phyloP scores from a whole-genome alignment of 2,888 invertebrate genomes.

The Thymelicus lineola region DNA sequence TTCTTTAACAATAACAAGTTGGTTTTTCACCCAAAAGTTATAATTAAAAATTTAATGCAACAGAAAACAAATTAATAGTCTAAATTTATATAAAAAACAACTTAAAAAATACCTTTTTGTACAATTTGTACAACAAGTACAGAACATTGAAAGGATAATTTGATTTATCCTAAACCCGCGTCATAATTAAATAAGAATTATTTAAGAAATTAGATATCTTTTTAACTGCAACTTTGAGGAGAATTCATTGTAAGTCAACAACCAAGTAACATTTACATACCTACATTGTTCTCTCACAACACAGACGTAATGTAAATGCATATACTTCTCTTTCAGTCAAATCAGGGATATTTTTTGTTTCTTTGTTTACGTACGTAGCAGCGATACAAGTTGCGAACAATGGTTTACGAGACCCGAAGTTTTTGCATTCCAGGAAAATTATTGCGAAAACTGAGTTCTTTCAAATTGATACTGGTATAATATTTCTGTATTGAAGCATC shows the following conservation, averaged over 20 bases:
- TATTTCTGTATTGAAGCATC: constrained; percentile 40
- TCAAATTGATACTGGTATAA: constrained; percentile 26
- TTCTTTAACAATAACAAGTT: too few relatives aligned
- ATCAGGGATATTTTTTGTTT: constrained; percentile 29
- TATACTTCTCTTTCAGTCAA: constrained; percentile 24
- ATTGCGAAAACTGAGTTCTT: constrained; percentile 23
- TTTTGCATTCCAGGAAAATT: constrained; percentile 36
- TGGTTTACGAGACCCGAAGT: constrained; percentile 22
- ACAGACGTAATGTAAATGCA: constrained; percentile 17
- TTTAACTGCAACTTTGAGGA: too few relatives aligned
- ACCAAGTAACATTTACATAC: neutral
- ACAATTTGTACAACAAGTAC: too few relatives aligned
- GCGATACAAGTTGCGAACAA: constrained; percentile 29
- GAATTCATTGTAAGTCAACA: neutral
- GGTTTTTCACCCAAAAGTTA: too few relatives aligned
- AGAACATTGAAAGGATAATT: too few relatives aligned
- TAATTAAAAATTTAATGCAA: too few relatives aligned
- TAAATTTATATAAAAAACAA: too few relatives aligned
- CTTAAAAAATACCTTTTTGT: too few relatives aligned
- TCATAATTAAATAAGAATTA: too few relatives aligned
- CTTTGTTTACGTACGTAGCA: constrained; percentile 27
- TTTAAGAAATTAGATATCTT: too few relatives aligned
- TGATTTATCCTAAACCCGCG: too few relatives aligned
- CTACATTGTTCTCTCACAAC: constrained; percentile 3
- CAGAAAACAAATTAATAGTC: too few relatives aligned